Evolutionary conservation across 1,140 invertebrate genomes (phyloP), one percentile per base, ranked within the genome.

Genomic region (Atta cephalotes): DNA sequence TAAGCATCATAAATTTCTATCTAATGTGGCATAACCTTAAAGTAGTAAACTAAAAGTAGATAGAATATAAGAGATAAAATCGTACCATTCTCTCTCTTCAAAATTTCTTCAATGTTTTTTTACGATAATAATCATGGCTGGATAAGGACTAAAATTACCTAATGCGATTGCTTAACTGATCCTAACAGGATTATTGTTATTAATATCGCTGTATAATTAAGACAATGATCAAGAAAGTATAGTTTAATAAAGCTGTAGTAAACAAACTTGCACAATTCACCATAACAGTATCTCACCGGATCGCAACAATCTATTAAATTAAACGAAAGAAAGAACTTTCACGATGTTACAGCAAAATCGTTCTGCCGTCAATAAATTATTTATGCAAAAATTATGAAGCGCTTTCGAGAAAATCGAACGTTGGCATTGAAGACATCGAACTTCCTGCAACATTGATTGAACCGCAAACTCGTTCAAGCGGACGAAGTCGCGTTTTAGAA

Each of bases 311-410:
- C 18, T 10, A 12, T 63, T 45, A 58, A 35, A 53, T 76, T 60
- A 71, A 53, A 84, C 68, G 70, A 76, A 18, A 84, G 87, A 87
- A 39, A 35, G 35, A 2, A 88, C 88, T 90, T 90, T 90, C 89
- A 80, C 86, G 70, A 18, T 58, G 45, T 49, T 70, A n/a, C 58
- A 51, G 63, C 12, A 70, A 53, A 80, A 85, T 81, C 72, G 3
- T 60, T 78, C 6, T 25, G n/a, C 35, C 45, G 12, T 60, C 31
- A 70, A 90, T 88, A 65, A 56, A 77, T 80, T 85, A 25, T 14
- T 88, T 51, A 68, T 65, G 88, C 89, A 28, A 58, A 90, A 90
- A 90, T 65, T 82, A n/a, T 66, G 28, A 71, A 45, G 49, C 35
- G 87, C 88, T 90, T 81, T 90, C 76, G 14, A 76, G 70, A 39